A percentile compares a stretch with the other conserved stretches of the same genome.
Evolutionary conservation across 2,888 invertebrate species (phyloP).

Genomic region (Imbricaverruca yamaguchii): DNA sequence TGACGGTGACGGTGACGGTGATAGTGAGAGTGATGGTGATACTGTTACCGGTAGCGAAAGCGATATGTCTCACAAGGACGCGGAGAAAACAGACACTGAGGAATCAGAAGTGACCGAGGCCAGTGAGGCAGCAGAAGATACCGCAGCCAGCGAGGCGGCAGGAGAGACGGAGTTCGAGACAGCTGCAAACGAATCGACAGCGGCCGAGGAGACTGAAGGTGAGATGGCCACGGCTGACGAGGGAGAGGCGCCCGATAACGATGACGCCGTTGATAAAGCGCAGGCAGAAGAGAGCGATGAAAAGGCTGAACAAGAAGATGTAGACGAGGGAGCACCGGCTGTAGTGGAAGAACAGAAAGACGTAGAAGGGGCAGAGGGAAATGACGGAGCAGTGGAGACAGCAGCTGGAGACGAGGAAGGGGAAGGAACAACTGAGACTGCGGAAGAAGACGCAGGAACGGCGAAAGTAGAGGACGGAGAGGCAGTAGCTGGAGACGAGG

Average conservation of each 20-base stretch:
- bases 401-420: neutral
- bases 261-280: neutral
- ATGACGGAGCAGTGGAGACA: neutral
- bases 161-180: slow-evolving; percentile 1
- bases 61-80: neutral
- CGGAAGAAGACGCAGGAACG: no score
- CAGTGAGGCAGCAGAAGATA: no score
- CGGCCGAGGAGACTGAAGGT: neutral
- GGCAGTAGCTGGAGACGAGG: neutral
- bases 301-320: neutral
- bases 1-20: neutral
- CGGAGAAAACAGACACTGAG: neutral
- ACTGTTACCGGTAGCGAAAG: no score
- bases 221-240: neutral
- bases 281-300: neutral
- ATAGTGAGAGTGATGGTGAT: neutral
- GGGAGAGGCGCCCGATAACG: neutral
- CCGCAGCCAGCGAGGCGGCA: neutral
- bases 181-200: neutral
- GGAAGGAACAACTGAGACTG: no score
- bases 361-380: neutral
- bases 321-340: neutral
- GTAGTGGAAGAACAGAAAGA: neutral
- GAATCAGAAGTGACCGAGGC: no score
- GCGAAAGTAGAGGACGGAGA: neutral